Evolutionary conservation across 92 coral and sea anemone genomes (phyloP).

Genomic region (Palythoa grandis): DNA sequence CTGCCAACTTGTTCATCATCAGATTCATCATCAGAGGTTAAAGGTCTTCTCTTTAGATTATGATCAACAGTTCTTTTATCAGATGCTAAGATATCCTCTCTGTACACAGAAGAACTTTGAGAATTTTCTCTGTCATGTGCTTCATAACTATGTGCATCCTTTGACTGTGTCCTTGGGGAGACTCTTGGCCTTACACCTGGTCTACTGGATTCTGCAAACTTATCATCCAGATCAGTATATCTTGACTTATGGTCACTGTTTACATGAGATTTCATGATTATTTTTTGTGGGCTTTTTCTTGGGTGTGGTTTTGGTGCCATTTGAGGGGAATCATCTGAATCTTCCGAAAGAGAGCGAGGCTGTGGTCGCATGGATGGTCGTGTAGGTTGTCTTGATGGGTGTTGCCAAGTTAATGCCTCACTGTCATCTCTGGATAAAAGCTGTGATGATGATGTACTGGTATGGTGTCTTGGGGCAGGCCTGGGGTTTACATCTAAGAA

Average conservation of each 20-base stretch:
- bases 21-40: slow-evolving; percentile 22
- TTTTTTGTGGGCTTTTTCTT: neutral
- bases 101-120: neutral
- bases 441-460: slow-evolving; percentile 19
- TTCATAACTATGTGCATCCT: neutral
- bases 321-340: slow-evolving; percentile 44
- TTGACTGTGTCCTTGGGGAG: slow-evolving; percentile 27
- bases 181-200: slow-evolving; percentile 12
- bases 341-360: slow-evolving; percentile 33
- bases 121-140: neutral
- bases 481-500: slow-evolving; percentile 13
- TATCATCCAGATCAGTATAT: neutral
- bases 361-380: slow-evolving; percentile 62
- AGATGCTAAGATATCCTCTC: neutral
- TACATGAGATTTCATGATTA: neutral
- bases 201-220: neutral
- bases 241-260: neutral
- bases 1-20: slow-evolving; percentile 39
- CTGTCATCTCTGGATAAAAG: slow-evolving; percentile 1
- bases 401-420: slow-evolving; percentile 18
- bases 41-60: neutral
- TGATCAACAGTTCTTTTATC: neutral
- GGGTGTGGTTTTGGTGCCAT: slow-evolving; percentile 41
- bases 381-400: slow-evolving; percentile 29
- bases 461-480: slow-evolving; percentile 31